Percentiles rank a stretch among this genome's conserved stretches.
Evolutionary conservation across 2,888 invertebrate species (phyloP).

Genomic region (Atrina japonica): DNA sequence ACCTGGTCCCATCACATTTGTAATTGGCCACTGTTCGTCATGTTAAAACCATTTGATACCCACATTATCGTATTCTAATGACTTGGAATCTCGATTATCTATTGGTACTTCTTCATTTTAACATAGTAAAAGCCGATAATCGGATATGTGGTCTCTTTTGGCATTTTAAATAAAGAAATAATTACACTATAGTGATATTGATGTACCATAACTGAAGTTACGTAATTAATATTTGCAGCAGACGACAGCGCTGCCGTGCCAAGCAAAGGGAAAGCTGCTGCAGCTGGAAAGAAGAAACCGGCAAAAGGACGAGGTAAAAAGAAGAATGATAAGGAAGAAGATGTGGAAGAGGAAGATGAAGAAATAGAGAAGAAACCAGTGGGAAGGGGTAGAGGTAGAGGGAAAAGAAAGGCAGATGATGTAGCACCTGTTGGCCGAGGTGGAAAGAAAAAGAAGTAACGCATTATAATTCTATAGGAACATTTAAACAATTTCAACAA

Average conservation of each 20-base stretch:
- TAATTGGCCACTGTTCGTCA: too few relatives aligned
- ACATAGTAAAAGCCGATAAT: background rate
- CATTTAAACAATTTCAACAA: too few relatives aligned
- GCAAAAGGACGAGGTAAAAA: constrained; percentile 36
- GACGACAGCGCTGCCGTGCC: constrained; percentile 7
- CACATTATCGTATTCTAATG: too few relatives aligned
- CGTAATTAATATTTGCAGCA: constrained; percentile 13
- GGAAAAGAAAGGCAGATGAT: constrained; percentile 45
- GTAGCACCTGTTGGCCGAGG: constrained; percentile 36
- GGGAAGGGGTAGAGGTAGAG: constrained; percentile 46
- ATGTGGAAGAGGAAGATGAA: constrained; percentile 20
- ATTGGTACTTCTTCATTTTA: too few relatives aligned
- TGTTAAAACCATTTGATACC: too few relatives aligned
- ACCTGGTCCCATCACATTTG: too few relatives aligned
- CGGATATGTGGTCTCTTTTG: background rate
- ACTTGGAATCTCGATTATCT: too few relatives aligned
- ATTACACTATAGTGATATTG: too few relatives aligned
- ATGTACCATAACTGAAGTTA: too few relatives aligned
- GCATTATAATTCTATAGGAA: too few relatives aligned
- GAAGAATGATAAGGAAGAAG: constrained; percentile 31
- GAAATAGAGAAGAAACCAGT: constrained; percentile 20
- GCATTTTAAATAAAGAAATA: too few relatives aligned
- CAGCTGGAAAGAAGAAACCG: constrained; percentile 30
- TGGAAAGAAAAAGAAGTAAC: constrained; percentile 45
- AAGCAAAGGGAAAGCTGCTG: constrained; percentile 39